These are phyloP conservation scores for Atrichornis clamosus DNA, from an alignment of 2,113 vertebrate species.

Conservation along the genomic window DNA sequence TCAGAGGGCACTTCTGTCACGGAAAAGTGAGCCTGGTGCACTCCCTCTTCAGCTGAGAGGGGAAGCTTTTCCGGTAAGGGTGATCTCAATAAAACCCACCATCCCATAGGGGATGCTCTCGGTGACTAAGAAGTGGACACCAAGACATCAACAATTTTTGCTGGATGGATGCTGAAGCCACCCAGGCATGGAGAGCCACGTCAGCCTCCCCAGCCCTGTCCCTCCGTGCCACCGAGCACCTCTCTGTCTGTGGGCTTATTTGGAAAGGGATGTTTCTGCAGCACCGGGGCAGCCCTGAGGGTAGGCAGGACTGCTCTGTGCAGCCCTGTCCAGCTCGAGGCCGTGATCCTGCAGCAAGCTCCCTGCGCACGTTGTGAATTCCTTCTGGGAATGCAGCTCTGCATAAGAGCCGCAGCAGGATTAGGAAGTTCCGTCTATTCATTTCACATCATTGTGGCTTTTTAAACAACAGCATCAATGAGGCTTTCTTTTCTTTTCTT, in stretches of 20 bases:
- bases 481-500: not conserved
- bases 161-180: not conserved
- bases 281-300: too few species aligned
- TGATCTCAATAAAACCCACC: not conserved
- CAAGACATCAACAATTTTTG: not conserved
- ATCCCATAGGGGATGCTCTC: not conserved
- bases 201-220: accelerated
- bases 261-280: not conserved
- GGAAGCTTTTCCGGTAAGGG: not conserved
- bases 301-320: not conserved
- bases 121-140: too few species aligned
- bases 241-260: accelerated
- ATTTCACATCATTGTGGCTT: not conserved
- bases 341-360: accelerated
- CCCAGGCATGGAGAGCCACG: accelerated
- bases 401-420: not conserved
- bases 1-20: not conserved
- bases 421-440: not conserved
- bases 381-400: not conserved
- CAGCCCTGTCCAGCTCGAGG: accelerated
- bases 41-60: not conserved
- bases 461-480: not conserved
- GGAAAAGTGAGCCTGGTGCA: not conserved
- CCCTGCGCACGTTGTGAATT: accelerated
- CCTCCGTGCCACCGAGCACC: not conserved